Evolutionary conservation across 1,140 invertebrate species (phyloP).

Genomic region (Drosophila pallidifrons): DNA sequence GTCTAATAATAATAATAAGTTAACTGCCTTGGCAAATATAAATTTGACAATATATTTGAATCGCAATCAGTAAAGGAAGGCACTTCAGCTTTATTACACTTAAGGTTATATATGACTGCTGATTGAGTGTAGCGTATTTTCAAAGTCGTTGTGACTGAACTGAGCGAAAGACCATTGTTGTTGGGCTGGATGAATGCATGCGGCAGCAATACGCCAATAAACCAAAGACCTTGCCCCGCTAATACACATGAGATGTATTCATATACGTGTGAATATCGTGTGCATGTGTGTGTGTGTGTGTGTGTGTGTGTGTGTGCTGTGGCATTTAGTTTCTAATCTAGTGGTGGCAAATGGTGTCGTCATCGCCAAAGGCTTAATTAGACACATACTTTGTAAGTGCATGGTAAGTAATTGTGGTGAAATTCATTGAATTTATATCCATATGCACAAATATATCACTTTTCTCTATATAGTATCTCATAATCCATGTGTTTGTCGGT

Average conservation of each 20-base stretch:
- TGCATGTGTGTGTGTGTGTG: neutral
- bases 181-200: conserved; percentile 10
- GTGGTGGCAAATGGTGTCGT: conserved; percentile 33
- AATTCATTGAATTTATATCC: conserved; percentile 20
- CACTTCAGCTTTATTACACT: conserved; percentile 33
- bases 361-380: conserved; percentile 34
- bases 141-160: conserved; percentile 1
- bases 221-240: conserved; percentile 16
- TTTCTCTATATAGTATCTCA: conserved; percentile 25
- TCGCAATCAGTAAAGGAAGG: conserved; percentile 12
- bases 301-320: neutral
- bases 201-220: conserved; percentile 11
- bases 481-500: conserved; percentile 1
- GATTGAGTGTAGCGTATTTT: conserved; percentile 6
- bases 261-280: neutral
- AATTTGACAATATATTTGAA: conserved; percentile 35
- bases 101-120: conserved; percentile 14
- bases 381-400: neutral
- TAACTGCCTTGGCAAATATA: neutral
- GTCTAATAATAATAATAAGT: conserved; percentile 35
- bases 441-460: neutral
- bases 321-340: conserved; percentile 42
- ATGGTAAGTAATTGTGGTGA: conserved; percentile 26
- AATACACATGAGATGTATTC: neutral
- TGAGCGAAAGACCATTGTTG: no score